A percentile compares a stretch with the other conserved stretches of the same genome.
These are phyloP conservation scores for Prietella phreatophila DNA, from an alignment of 2,113 vertebrate species.

Conservation along the genomic window DNA sequence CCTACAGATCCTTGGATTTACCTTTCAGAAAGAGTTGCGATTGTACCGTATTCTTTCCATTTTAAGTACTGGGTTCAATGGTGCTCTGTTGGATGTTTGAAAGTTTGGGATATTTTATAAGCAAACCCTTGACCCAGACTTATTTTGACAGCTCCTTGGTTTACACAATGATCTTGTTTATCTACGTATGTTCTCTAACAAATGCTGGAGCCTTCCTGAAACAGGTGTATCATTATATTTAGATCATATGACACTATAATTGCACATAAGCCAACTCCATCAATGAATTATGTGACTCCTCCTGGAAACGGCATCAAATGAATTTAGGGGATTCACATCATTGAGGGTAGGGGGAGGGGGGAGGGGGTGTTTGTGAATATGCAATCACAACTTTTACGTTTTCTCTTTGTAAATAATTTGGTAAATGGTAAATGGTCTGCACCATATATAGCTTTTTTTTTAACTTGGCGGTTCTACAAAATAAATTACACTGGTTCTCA, in stretches of 20 bases:
- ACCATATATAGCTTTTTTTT: no score
- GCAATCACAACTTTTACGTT: not conserved
- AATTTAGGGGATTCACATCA: not conserved
- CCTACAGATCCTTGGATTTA: not conserved
- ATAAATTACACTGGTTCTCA: no score
- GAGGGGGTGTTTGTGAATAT: no score
- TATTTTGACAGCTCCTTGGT: not conserved
- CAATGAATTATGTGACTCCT: not conserved
- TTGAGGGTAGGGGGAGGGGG: no score
- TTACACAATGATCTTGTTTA: not conserved
- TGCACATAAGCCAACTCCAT: not conserved
- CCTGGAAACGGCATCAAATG: not conserved
- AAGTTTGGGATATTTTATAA: not conserved
- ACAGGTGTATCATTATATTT: not conserved
- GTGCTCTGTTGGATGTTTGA: not conserved
- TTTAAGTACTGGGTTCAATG: not conserved
- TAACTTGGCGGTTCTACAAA: no score
- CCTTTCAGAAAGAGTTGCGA: not conserved
- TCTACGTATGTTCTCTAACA: not conserved
- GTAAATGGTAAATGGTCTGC: no score
- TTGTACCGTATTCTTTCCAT: not conserved
- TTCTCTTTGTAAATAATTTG: not conserved
- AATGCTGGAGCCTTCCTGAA: not conserved
- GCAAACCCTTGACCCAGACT: not conserved
- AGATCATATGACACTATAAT: not conserved